These are phyloP conservation scores for Arrhopalites spinosus DNA, from an alignment of 2,888 invertebrate species.

Conservation along the genomic window DNA sequence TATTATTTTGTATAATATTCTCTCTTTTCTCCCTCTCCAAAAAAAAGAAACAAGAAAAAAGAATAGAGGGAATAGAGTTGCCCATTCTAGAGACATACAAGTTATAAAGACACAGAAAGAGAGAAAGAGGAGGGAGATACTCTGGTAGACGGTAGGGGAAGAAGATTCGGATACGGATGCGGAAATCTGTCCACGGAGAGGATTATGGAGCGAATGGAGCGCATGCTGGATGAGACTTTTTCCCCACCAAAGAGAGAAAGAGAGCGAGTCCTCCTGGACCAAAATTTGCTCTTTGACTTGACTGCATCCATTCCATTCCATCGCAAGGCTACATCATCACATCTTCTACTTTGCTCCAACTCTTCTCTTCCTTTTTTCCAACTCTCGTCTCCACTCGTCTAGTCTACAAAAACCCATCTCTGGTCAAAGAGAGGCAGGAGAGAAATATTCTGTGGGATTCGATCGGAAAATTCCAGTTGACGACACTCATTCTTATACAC, in stretches of 20 bases:
- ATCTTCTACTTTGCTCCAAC: not conserved
- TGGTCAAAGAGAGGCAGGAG: not conserved
- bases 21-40: too few relatives aligned
- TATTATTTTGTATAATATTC: not conserved
- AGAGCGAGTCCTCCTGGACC: conserved; percentile 16
- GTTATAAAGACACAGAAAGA: too few relatives aligned
- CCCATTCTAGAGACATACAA: too few relatives aligned
- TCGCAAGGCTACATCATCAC: conserved; percentile 21
- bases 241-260: conserved; percentile 12
- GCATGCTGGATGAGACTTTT: conserved; percentile 16
- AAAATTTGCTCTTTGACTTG: conserved; percentile 25
- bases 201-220: conserved; percentile 33
- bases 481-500: conserved; percentile 11
- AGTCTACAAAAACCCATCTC: too few relatives aligned
- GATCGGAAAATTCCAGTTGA: conserved; percentile 11
- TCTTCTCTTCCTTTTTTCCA: not conserved
- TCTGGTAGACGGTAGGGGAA: conserved; percentile 6
- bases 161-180: conserved; percentile 22
- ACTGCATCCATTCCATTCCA: not conserved
- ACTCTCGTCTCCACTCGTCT: not conserved
- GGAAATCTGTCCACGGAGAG: conserved; percentile 35
- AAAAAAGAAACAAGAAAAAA: not conserved
- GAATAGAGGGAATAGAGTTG: not conserved
- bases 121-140: not conserved
- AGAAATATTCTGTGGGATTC: not conserved